Evolutionary conservation across 2,888 invertebrate genomes (phyloP).

Genomic region (Cheilosia variabilis): DNA sequence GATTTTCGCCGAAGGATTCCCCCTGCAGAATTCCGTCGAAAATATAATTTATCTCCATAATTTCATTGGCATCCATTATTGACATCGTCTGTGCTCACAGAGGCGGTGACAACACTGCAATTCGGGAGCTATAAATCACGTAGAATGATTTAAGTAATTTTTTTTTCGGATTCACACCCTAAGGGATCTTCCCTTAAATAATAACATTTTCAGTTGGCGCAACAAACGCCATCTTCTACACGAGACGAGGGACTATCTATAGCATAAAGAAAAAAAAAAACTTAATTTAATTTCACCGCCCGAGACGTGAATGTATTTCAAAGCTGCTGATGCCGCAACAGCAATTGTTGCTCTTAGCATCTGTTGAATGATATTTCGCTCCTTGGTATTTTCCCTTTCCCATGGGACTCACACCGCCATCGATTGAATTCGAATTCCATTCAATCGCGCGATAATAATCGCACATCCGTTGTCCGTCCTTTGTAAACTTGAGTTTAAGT

Average conservation of each 20-base stretch:
- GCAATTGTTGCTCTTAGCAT: constrained; percentile 38
- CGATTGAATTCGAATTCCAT: constrained; percentile 36
- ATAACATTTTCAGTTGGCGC: constrained; percentile 34
- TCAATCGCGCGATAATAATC: constrained; percentile 23
- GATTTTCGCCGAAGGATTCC: constrained; percentile 37
- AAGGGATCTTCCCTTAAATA: constrained; percentile 28
- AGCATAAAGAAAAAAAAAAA: neutral
- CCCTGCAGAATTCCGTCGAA: neutral
- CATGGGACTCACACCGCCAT: constrained; percentile 23
- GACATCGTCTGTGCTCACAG: constrained; percentile 10
- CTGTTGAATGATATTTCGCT: constrained; percentile 9
- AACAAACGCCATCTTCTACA: constrained; percentile 29
- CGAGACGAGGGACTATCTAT: neutral
- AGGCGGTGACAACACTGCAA: constrained; percentile 17
- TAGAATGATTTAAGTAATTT: constrained; percentile 54
- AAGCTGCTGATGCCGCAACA: constrained; percentile 38
- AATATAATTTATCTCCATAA: constrained; percentile 58
- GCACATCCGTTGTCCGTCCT: neutral
- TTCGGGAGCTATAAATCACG: constrained; percentile 59
- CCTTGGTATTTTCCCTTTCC: too few species aligned
- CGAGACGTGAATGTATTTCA: constrained; percentile 49
- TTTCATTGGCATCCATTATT: constrained; percentile 65
- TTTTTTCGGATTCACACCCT: neutral
- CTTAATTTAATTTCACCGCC: constrained; percentile 45
- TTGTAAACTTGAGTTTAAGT: neutral